These are phyloP conservation scores for Pampus argenteus DNA, from an alignment of 2,797 vertebrate species.

Conservation along the genomic window DNA sequence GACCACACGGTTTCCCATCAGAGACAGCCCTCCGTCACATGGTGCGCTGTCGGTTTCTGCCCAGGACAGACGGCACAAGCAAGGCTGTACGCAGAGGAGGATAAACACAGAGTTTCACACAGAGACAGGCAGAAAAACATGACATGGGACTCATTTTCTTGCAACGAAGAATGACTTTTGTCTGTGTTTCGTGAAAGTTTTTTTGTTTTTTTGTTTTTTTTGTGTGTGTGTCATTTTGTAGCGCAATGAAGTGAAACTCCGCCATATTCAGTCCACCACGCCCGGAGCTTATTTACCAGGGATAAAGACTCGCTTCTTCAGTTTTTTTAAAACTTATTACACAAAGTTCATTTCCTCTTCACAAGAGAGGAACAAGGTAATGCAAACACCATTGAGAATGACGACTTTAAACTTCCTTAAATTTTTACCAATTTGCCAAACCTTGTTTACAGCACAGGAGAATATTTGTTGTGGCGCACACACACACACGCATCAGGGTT, in stretches of 20 bases:
- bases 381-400: background rate
- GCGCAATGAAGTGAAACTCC: constrained; percentile 74
- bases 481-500: too few relatives aligned
- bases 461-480: background rate
- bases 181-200: too few relatives aligned
- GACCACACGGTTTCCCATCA: constrained; percentile 75
- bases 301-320: constrained; percentile 27
- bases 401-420: constrained; percentile 33
- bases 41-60: constrained; percentile 36
- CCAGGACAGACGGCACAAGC: constrained; percentile 2
- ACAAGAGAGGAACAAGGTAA: constrained; percentile 39
- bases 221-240: constrained; percentile 16
- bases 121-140: background rate
- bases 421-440: constrained; percentile 1
- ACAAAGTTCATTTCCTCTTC: constrained; percentile 53
- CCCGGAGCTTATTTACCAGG: constrained; percentile 78
- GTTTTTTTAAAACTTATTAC: constrained; percentile 59
- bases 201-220: too few relatives aligned
- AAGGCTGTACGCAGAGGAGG: constrained; percentile 36
- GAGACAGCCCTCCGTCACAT: constrained; percentile 80
- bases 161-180: background rate
- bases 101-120: constrained; percentile 7
- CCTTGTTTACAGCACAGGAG: constrained; percentile 7
- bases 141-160: background rate
- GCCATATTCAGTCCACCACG: constrained; percentile 91